phyloP scores from a whole-genome alignment of 2,797 vertebrate species.

The Parauchenoglanis punctatus region DNA sequence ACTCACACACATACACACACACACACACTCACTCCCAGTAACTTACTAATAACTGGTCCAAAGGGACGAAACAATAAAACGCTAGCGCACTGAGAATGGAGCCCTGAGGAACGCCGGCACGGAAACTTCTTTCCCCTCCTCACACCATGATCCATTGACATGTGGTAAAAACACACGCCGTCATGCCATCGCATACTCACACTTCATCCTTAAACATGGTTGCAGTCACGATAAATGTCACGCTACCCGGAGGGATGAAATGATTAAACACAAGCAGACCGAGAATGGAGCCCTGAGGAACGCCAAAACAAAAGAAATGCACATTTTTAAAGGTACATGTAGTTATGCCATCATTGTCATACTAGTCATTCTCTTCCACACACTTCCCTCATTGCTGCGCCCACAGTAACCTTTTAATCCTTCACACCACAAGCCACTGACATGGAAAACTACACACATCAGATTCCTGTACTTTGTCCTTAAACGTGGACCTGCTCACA shows the following conservation, averaged over 20 bases:
- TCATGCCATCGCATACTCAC: neutral
- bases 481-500: neutral
- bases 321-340: neutral
- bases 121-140: neutral
- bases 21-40: neutral
- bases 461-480: neutral
- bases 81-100: neutral
- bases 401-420: neutral
- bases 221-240: neutral
- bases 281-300: neutral
- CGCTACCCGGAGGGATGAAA: neutral
- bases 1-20: constrained; percentile 3
- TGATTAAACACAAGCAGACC: neutral
- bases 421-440: neutral
- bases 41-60: neutral
- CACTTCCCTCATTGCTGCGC: neutral
- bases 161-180: neutral
- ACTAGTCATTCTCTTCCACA: neutral
- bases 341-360: neutral
- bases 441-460: neutral
- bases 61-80: constrained; percentile 14
- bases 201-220: constrained; percentile 24
- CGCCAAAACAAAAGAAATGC: neutral
- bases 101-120: neutral
- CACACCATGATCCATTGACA: constrained; percentile 2